Evolutionary conservation across 2,113 vertebrate species (phyloP).

Genomic region (Anoura caudifer): DNA sequence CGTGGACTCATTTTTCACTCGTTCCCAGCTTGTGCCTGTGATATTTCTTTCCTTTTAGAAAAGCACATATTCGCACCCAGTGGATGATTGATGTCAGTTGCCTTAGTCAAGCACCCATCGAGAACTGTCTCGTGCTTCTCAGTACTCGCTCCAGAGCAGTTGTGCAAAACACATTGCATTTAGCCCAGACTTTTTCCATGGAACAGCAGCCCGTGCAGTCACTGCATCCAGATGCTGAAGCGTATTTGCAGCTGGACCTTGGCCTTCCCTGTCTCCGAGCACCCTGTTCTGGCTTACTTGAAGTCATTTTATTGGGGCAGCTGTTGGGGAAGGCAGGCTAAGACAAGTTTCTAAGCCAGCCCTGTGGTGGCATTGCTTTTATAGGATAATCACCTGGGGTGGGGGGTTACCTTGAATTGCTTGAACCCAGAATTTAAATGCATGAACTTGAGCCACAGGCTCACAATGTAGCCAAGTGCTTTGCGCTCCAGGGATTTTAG

Average conservation of each 20-base stretch:
- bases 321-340: not conserved
- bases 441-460: not conserved
- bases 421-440: conserved; percentile 13
- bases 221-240: not conserved
- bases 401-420: not conserved
- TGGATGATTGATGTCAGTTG: not conserved
- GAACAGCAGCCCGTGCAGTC: not conserved
- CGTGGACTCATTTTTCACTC: not conserved
- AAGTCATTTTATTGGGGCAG: not conserved
- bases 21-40: not conserved
- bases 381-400: not conserved
- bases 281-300: not conserved
- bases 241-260: not conserved
- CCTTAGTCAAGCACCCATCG: not conserved
- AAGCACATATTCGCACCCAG: not conserved
- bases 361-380: not conserved
- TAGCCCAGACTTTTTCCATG: not conserved
- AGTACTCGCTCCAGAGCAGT: not conserved
- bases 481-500: not conserved
- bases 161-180: not conserved
- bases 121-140: not conserved
- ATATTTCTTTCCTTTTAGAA: conserved; percentile 12
- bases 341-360: not conserved
- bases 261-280: not conserved
- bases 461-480: not conserved